phyloP scores from a whole-genome alignment of 30 jellyfish, hydroid and myxozoan species.

The Cassiopea xamachana region DNA sequence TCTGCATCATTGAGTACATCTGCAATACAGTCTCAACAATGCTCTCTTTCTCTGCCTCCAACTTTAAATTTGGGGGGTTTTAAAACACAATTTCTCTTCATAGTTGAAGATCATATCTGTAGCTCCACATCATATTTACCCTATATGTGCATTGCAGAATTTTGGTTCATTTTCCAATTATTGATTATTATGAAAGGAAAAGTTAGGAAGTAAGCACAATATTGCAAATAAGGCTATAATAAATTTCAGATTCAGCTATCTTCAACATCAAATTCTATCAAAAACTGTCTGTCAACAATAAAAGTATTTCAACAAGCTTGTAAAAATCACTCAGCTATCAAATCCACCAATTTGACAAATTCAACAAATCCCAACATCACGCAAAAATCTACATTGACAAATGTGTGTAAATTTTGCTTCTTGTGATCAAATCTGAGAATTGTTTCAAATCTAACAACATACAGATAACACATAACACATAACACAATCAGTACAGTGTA shows the following conservation, averaged over 20 bases:
- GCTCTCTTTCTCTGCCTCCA: slow-evolving; percentile 23
- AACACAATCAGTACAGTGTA: background rate
- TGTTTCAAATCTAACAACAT: background rate
- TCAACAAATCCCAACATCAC: background rate
- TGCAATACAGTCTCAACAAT: slow-evolving; percentile 23
- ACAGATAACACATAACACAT: background rate
- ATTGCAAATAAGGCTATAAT: background rate
- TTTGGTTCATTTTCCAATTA: background rate
- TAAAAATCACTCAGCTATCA: background rate
- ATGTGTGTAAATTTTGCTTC: background rate
- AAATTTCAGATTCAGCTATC: background rate
- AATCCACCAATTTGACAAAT: background rate
- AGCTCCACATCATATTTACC: slow-evolving; percentile 16
- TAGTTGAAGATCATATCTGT: background rate
- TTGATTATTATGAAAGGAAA: background rate
- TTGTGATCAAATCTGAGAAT: background rate
- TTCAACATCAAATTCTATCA: background rate
- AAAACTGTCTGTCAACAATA: background rate
- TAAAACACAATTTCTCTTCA: slow-evolving; percentile 2
- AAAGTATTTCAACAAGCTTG: background rate
- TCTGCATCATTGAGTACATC: slow-evolving; percentile 1
- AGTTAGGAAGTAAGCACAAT: background rate
- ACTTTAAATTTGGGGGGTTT: slow-evolving; percentile 1
- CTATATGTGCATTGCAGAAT: background rate
- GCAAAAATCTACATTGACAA: background rate